Base-by-base conservation (phyloP, 2,888 invertebrate genomes). In the Amorpha juglandis region DNA sequence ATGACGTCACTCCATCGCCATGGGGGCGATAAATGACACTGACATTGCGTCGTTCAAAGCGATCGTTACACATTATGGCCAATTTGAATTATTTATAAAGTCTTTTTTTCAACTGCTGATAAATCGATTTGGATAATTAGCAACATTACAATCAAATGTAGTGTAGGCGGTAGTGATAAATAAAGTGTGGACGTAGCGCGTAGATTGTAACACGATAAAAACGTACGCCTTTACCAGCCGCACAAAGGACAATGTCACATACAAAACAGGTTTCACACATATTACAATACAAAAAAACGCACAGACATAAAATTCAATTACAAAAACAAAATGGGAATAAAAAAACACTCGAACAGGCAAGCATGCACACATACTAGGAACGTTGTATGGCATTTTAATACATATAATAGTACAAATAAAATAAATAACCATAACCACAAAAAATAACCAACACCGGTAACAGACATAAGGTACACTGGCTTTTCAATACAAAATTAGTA, bases 351-450 rank as follows among this genome's bases (percentile, higher is more conserved):
- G 53, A 83, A 81, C 90, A 91, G 89, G 91, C 90, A 89, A 86
- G 87, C 91, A 92, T 90, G 91, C 91, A 91, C 87, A 88, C 86
- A 85, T 80, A 87, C 84, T 78, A 83, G 84, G 85, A 89, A 88
- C 86, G 86, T 86, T 86, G 70, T 75, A 79, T 80, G 78, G 84
- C 82, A 76, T 78, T 75, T 79, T 68, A 74, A 71, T 73, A 79
- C 27, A 27, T 27, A 71, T 71, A n/a, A 78, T 73, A 70, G 77
- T 67, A 75, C 77, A 73, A 81, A 80, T 70, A 74, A 78, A 77
- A 76, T 71, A 78, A 83, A 27, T 76, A 78, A 83, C 81, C 82
- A 70, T 77, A 78, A 80, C 78, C 80, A 85, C 73, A 78, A 70
- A 77, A 66, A 77, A 76, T 74, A 66, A 84, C 90, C 90, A 88